phyloP scores from a whole-genome alignment of 2,113 vertebrate species.

The Sylvilagus bachmani region DNA sequence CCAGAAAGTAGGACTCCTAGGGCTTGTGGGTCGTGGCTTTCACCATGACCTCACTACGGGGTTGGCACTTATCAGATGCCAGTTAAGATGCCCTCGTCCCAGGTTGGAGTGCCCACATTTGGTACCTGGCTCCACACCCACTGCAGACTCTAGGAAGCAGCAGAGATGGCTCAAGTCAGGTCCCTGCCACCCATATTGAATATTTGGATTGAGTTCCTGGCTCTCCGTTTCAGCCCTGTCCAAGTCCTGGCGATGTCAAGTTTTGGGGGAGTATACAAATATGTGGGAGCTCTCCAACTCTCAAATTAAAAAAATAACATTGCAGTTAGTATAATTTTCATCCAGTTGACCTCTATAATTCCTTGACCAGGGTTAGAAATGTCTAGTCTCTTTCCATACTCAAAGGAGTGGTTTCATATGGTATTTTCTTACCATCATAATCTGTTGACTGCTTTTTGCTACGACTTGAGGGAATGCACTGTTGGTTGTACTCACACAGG shows the following conservation, averaged over 20 bases:
- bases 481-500: background rate
- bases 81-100: no score
- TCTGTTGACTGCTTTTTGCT: background rate
- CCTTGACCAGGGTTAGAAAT: background rate
- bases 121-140: no score
- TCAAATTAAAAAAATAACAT: background rate
- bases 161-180: no score
- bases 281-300: no score
- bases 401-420: background rate
- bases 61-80: no score
- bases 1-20: background rate
- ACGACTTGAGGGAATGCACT: background rate
- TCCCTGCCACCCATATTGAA: no score
- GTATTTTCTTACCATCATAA: background rate
- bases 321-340: background rate
- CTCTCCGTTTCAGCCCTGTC: no score
- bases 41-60: background rate
- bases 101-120: no score
- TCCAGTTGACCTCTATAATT: background rate
- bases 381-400: background rate
- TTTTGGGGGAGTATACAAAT: no score
- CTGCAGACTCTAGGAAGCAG: no score
- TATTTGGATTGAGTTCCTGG: no score
- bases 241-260: no score
- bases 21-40: background rate